A percentile compares a stretch with the other conserved stretches of the same genome.
Evolutionary conservation across 2,797 vertebrate species (phyloP).

Genomic region (Tangara arthus): DNA sequence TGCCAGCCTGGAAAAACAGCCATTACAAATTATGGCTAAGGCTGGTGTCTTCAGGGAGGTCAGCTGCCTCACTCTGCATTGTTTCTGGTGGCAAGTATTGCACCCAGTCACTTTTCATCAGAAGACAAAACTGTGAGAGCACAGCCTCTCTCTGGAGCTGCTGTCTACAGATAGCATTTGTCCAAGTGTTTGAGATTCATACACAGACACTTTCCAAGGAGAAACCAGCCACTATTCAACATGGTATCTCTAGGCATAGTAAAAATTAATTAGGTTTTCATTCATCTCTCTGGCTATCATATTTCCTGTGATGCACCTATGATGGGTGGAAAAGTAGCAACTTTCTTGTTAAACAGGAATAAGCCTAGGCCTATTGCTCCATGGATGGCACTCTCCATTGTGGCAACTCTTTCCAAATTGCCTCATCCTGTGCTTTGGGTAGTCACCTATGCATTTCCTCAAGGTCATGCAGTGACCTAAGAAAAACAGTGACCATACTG

Average conservation of each 20-base stretch:
- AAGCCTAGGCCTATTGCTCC: not conserved
- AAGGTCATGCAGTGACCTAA: not conserved
- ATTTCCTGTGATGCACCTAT: not conserved
- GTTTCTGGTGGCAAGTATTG: not conserved
- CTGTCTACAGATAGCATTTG: not conserved
- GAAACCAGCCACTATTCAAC: not conserved
- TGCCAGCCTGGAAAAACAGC: not conserved
- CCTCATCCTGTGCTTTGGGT: not conserved
- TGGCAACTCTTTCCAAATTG: not conserved
- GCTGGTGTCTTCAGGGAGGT: not conserved
- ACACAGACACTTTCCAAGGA: accelerated
- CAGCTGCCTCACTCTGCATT: not conserved
- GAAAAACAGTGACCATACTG: not conserved
- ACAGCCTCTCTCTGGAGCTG: not conserved
- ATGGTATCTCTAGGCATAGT: not conserved
- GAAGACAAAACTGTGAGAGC: not conserved
- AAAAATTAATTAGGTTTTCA: not conserved
- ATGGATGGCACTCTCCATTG: not conserved
- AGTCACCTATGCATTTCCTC: not conserved
- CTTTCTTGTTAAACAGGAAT: not conserved
- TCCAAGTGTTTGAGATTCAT: not conserved
- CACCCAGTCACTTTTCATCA: not conserved
- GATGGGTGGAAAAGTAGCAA: not conserved
- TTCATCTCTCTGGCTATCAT: not conserved
- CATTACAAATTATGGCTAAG: not conserved